Evolutionary conservation across 1,140 invertebrate species (phyloP).

Genomic region (Stegodyphus mimosarum): DNA sequence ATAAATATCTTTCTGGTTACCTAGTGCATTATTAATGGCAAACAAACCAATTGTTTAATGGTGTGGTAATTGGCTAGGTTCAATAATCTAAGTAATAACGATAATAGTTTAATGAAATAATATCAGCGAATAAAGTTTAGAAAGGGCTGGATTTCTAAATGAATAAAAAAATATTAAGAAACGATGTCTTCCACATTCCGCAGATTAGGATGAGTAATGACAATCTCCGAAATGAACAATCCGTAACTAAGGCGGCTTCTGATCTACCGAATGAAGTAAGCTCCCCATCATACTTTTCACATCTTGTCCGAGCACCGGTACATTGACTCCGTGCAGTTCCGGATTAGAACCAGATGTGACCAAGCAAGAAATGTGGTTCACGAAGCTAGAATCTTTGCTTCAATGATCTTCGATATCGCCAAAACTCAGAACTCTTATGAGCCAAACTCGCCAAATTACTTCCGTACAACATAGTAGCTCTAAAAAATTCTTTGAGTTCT

Average conservation of each 20-base stretch:
- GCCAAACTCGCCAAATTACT: neutral
- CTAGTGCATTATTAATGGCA: too few relatives aligned
- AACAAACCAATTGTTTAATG: too few relatives aligned
- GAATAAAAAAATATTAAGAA: neutral
- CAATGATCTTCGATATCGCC: constrained; percentile 29
- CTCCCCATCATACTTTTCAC: neutral
- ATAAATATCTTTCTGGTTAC: too few relatives aligned
- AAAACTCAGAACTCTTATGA: constrained; percentile 6
- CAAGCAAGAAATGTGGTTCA: constrained; percentile 55
- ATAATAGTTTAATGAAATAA: too few relatives aligned
- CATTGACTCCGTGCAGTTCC: constrained; percentile 1
- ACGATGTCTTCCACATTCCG: neutral
- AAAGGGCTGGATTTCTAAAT: neutral
- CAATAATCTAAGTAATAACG: too few relatives aligned
- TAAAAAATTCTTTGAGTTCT: too few relatives aligned
- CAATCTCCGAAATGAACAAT: neutral
- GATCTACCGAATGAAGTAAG: neutral
- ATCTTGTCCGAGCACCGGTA: neutral
- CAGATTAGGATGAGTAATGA: neutral
- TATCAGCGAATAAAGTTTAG: neutral
- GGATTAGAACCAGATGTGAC: constrained; percentile 34
- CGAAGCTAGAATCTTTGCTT: constrained; percentile 34
- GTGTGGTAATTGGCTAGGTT: too few relatives aligned
- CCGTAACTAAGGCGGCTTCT: neutral
- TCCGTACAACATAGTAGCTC: neutral